phyloP scores from a whole-genome alignment of 2,113 vertebrate genomes.

The Helogale parvula region DNA sequence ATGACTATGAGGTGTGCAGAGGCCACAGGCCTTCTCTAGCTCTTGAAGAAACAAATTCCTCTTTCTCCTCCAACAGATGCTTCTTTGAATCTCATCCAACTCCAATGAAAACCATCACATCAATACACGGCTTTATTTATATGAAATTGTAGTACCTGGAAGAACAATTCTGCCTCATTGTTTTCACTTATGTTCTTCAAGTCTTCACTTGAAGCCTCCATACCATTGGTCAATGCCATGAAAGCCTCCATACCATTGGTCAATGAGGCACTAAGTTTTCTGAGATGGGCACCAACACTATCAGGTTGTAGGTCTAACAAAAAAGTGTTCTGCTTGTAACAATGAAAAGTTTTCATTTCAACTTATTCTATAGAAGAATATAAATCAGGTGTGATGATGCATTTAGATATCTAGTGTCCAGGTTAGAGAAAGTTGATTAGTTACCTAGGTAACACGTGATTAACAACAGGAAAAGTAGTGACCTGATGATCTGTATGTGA shows the following conservation, averaged over 20 bases:
- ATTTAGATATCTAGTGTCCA: background rate
- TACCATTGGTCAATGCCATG: background rate
- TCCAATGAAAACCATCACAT: background rate
- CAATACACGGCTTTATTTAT: background rate
- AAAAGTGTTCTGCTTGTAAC: background rate
- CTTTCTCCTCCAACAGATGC: background rate
- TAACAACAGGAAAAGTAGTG: background rate
- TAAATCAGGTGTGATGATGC: background rate
- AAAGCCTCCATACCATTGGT: background rate
- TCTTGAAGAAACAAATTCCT: background rate
- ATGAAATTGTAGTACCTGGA: background rate
- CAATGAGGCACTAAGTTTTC: background rate
- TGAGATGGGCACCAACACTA: background rate
- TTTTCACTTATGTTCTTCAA: background rate
- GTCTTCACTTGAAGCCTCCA: background rate
- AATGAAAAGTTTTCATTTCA: background rate
- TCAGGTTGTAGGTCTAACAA: background rate
- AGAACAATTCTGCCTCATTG: background rate
- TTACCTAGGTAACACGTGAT: background rate
- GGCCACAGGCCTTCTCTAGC: background rate
- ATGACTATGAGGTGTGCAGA: background rate
- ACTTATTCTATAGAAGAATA: background rate
- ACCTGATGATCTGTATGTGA: background rate
- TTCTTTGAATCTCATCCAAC: background rate
- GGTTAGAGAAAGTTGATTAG: background rate